Percentiles rank a stretch among this genome's conserved stretches.
Evolutionary conservation across 2,888 invertebrate species (phyloP).

Genomic region (Mantis religiosa): DNA sequence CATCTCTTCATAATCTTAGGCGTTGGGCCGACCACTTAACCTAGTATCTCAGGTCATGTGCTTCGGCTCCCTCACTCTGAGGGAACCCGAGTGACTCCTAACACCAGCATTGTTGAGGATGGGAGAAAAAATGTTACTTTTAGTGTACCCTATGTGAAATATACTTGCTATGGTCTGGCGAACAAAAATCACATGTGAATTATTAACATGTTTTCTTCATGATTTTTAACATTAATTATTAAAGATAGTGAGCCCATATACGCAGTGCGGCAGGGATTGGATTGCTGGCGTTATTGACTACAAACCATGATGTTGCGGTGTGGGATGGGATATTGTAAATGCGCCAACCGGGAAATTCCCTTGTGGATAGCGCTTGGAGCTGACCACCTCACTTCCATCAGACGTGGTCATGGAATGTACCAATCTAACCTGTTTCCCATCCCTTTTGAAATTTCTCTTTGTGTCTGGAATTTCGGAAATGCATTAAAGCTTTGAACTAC

Average conservation of each 20-base stretch:
- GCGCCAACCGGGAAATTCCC: neutral
- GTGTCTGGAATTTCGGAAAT: neutral
- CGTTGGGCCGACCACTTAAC: too few species aligned
- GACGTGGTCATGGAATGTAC: neutral
- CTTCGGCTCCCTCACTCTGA: too few species aligned
- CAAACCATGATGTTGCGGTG: neutral
- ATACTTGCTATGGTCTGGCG: too few species aligned
- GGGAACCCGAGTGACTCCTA: too few species aligned
- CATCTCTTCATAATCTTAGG: too few species aligned
- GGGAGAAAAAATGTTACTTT: too few species aligned
- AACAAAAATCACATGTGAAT: too few species aligned
- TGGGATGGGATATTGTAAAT: neutral
- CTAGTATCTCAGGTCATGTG: too few species aligned
- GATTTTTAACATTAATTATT: neutral
- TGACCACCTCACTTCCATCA: neutral
- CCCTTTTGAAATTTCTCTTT: neutral
- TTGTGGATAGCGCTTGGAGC: neutral
- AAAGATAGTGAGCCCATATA: neutral
- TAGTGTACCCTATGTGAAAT: too few species aligned
- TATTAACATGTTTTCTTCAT: neutral
- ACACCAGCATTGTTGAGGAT: too few species aligned
- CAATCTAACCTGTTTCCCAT: neutral
- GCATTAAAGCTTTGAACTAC: neutral
- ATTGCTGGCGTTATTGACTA: neutral
- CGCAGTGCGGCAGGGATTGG: neutral